Evolutionary conservation across 30 jellyfish, hydroid and myxozoan genomes (phyloP), one percentile per base, ranked within the genome.

Genomic region (Catostylus mosaicus): DNA sequence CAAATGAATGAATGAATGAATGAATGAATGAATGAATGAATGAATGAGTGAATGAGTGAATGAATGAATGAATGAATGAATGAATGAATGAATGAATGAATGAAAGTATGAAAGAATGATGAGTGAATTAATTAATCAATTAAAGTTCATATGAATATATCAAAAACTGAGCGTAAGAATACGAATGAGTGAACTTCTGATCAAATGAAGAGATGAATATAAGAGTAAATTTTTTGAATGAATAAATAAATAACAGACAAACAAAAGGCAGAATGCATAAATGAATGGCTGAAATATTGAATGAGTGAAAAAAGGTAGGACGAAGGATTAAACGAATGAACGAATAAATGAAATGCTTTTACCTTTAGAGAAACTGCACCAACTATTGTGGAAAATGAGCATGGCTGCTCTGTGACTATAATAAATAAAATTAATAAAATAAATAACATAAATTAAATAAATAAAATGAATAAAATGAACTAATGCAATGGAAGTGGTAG

Each of bases 351-450:
- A 34, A 27, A 34, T 3, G 26, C 16, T 8, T 35, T 66, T 73
- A 95, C 99, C 91, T 71, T 83, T 64, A 0, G 97, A 84, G 30
- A 88, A 88, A 40, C 84, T 65, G 82, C 99, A 95, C 95, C 96
- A 95, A 59, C 95, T 90, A 73, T 89, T 89, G 80, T 89, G 89
- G 73, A 95, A 79, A 24, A 95, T 73, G 37, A 87, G 57, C 97
- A 95, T 89, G 29, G 91, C 86, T 19, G 96, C 87, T 38, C 80
- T 62, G 88, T 95, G 99, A 43, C 97, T 89, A 34, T 5, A 60
- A 61, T 22, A 19, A 46, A 18, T 80, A 47, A 51, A 45, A n/a
- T n/a, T n/a, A n/a, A n/a, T n/a, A n/a, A n/a, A n/a, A n/a, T n/a
- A n/a, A n/a, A n/a, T n/a, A n/a, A n/a, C n/a, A n/a, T n/a, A n/a